Percentiles rank a stretch among this genome's conserved stretches.
Conservation (phyloP, 2,797 vertebrate species). For the Morelia viridis region DNA sequence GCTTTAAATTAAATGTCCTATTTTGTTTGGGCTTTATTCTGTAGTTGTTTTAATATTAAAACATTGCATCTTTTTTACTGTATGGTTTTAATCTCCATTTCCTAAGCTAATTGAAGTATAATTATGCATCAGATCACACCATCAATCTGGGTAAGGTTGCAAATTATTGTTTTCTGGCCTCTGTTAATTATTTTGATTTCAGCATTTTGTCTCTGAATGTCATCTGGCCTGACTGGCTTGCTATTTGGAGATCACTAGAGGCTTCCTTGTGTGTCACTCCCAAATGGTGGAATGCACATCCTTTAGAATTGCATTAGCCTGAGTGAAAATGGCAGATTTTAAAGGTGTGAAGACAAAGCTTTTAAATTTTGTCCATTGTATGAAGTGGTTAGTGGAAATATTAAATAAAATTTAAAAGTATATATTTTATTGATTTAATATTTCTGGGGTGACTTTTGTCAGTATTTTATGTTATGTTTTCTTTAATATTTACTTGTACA, state of each 20-base stretch:
- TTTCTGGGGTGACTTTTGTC: background rate
- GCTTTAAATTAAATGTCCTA: background rate
- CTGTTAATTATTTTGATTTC: background rate
- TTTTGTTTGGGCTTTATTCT: background rate
- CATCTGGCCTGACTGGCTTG: background rate
- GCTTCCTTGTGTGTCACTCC: background rate
- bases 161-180: background rate
- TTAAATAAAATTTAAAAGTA: background rate
- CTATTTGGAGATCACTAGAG: background rate
- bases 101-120: background rate
- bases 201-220: background rate
- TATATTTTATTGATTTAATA: background rate
- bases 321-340: background rate
- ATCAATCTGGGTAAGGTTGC: background rate
- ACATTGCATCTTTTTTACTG: background rate
- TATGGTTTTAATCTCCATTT: background rate
- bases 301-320: background rate
- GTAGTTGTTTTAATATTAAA: background rate
- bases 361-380: background rate
- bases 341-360: background rate
- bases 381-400: background rate
- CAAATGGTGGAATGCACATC: background rate
- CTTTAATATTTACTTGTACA: background rate
- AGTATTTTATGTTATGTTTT: background rate
- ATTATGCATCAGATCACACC: background rate